Evolutionary conservation across 2,888 invertebrate genomes (phyloP).

Genomic region (Tetanocera ferruginea): DNA sequence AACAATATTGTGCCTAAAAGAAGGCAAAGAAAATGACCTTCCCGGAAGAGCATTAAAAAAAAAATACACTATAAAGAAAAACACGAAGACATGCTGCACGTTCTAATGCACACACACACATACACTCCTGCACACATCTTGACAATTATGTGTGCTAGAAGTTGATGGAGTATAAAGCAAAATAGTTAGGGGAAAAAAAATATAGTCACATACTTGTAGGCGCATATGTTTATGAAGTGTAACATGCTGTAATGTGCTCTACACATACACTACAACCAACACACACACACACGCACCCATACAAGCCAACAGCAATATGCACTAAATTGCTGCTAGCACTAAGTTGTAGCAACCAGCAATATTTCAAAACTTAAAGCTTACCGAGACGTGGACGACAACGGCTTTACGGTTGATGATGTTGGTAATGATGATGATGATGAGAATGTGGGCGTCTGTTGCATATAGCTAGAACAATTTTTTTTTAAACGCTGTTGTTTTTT

Average conservation of each 20-base stretch:
- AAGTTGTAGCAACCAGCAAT: neutral
- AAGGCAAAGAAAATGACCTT: conserved; percentile 32
- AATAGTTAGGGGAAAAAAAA: conserved; percentile 4
- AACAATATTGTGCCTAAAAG: conserved; percentile 7
- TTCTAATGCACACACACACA: neutral
- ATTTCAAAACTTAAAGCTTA: conserved; percentile 17
- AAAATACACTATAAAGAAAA: neutral
- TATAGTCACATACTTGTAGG: conserved; percentile 41
- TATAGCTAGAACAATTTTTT: neutral
- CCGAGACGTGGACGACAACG: neutral
- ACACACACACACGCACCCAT: neutral
- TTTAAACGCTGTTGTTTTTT: neutral
- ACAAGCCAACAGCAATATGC: neutral
- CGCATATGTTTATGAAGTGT: conserved; percentile 63
- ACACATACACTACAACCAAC: neutral
- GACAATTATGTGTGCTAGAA: conserved; percentile 31
- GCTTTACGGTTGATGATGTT: conserved; percentile 1
- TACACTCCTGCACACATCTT: conserved; percentile 10
- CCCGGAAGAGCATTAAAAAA: neutral
- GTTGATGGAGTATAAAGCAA: neutral
- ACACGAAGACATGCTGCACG: conserved; percentile 1
- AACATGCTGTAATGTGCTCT: conserved; percentile 36
- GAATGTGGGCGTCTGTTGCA: conserved; percentile 22
- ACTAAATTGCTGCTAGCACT: neutral
- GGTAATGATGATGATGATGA: neutral